Percentiles rank a stretch among this genome's conserved stretches.
Conservation (phyloP, 2,113 vertebrate genomes). For the Megaptera novaeangliae region DNA sequence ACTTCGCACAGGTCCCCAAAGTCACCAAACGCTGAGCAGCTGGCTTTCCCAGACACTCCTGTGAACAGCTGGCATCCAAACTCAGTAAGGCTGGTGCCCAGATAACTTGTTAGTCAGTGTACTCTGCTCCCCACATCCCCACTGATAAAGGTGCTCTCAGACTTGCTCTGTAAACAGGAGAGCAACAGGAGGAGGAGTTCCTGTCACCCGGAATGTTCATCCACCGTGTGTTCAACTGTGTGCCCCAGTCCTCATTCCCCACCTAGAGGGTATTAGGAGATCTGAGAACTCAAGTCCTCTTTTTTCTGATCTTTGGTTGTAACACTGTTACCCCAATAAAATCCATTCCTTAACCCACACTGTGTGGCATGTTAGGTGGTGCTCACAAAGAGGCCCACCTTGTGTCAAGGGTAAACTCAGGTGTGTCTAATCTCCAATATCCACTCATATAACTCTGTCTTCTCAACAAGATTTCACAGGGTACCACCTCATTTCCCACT, state of each 20-base stretch:
- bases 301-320: neutral
- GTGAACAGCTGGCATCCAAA: neutral
- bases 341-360: neutral
- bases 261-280: neutral
- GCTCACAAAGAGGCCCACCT: neutral
- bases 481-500: neutral
- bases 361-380: neutral
- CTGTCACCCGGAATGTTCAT: neutral
- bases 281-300: neutral
- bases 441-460: neutral
- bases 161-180: neutral
- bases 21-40: neutral
- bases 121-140: rapidly evolving
- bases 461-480: neutral
- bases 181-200: neutral
- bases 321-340: neutral
- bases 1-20: neutral
- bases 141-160: neutral
- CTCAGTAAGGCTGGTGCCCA: neutral
- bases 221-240: neutral
- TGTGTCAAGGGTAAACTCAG: neutral
- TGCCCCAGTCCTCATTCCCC: neutral
- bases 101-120: neutral
- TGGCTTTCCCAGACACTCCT: neutral
- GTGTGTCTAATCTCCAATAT: neutral